Base-by-base conservation (phyloP, 2,888 invertebrate genomes). In the Coleophora flavipennella region DNA sequence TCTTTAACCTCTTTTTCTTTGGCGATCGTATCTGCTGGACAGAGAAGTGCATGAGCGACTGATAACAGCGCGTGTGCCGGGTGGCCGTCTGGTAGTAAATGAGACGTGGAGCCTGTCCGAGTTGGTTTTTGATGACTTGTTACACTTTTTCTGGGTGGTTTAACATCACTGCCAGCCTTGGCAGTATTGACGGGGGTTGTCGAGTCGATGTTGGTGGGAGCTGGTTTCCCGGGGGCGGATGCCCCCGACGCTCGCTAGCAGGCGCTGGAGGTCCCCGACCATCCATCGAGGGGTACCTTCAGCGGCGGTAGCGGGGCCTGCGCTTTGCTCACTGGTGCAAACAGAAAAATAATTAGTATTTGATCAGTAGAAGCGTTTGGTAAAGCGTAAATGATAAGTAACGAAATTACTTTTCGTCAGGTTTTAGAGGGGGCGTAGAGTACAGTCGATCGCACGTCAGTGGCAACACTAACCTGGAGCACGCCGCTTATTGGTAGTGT, bases 301-400 rank as follows among this genome's bases (percentile, higher is more conserved):
- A 85, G 77, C 49, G 89, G 89, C 46, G 89, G 89, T 60, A 81
- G 80, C 42, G 89, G 89, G 48, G 89, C 89, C 57, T 78, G 89
- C 62, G 89, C 88, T 68, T 89, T 88, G 59, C 79, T 80, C 67
- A 68, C 83, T 79, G 73, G 20, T 20, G 20, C 20, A 20, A 20
- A 20, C 20, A 20, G n/a, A n/a, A 20, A 20, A 20, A 4, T 20
- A 20, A 4, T 20, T n/a, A n/a, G n/a, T n/a, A n/a, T n/a, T n/a
- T n/a, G n/a, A n/a, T n/a, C n/a, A n/a, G n/a, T n/a, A n/a, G n/a
- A n/a, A n/a, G n/a, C n/a, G n/a, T n/a, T n/a, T n/a, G n/a, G n/a
- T n/a, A n/a, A n/a, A n/a, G n/a, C n/a, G n/a, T n/a, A n/a, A n/a
- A n/a, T n/a, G n/a, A n/a, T n/a, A n/a, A n/a, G n/a, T n/a, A n/a